Evolutionary conservation across 2,797 vertebrate genomes (phyloP), one percentile per base, ranked within the genome.

Genomic region (Syndactyla subalaris): DNA sequence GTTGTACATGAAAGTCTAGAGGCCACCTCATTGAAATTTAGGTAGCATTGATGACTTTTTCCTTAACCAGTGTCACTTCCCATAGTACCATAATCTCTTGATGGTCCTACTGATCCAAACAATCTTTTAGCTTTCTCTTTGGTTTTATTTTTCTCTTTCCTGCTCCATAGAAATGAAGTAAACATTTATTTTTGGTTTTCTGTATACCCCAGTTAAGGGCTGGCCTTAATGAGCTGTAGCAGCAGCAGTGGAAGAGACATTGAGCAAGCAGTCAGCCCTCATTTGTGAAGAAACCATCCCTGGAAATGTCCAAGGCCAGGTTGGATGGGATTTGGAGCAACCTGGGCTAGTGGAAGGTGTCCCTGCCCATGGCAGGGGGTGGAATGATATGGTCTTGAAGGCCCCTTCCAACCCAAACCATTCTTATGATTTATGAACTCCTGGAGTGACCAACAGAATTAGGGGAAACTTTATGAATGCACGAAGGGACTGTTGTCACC

Each of bases 271-370:
- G 30, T 48, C 23, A 38, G 39, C 55, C 30, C 20, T 61, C 3
- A 6, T 23, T 32, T 59, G 18, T 41, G 12, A 55, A 57, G 3
- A 20, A 43, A 27, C 57, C n/a, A 34, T 9, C 2, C 7, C 38
- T 10, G 16, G 22, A 24, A 29, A 14, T 6, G 9, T 19, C 24
- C 49, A 10, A 65, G 23, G 10, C 29, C 38, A 34, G n/a, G 14
- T 0, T 51, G 78, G 58, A 19, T 0, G 0, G 23, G 43, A 7
- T 6, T 57, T 57, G 78, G 22, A 43, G 19, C 10, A 29, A 0
- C 6, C 36, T 70, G 49, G 36, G 5, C 1, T 1, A 7, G 13
- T 38, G 57, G 57, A 5, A 76, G 15, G 16, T 43, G 36, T 29
- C 12, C 11, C 24, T 81, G 24, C 4, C 51, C 9, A 2, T 10